Percentiles rank a stretch among this genome's conserved stretches.
phyloP scores from a whole-genome alignment of 2,113 vertebrate genomes.

The Podilymbus podiceps region DNA sequence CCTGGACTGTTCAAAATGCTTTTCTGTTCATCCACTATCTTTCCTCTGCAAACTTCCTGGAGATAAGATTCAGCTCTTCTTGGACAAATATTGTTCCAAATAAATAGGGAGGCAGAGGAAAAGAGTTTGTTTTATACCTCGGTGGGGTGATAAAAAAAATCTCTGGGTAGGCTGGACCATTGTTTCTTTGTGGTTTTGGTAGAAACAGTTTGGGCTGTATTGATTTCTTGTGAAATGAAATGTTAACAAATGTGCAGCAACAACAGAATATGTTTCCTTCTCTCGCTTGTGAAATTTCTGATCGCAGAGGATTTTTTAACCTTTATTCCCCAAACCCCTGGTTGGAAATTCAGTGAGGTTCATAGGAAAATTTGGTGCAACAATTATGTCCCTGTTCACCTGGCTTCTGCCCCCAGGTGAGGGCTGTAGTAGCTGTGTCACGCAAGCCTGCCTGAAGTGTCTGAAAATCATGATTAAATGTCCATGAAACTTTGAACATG shows the following conservation, averaged over 20 bases:
- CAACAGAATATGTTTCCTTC: background rate
- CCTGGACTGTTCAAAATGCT: background rate
- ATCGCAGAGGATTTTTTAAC: background rate
- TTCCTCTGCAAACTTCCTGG: background rate
- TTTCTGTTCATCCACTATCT: background rate
- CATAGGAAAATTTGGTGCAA: background rate
- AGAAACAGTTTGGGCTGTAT: background rate
- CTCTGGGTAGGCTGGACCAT: background rate
- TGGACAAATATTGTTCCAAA: constrained; percentile 14
- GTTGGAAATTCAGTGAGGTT: background rate
- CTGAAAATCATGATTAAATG: background rate
- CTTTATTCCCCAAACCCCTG: background rate
- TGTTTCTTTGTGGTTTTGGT: background rate
- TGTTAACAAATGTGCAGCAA: background rate
- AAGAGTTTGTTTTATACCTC: constrained; percentile 1
- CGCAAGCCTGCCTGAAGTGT: background rate
- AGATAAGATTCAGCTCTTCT: background rate
- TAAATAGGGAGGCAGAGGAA: background rate
- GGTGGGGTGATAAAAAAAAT: background rate
- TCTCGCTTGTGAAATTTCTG: background rate
- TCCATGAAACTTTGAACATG: background rate
- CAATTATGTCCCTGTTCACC: background rate
- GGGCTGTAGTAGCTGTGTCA: background rate
- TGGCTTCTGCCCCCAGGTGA: background rate
- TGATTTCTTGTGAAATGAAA: constrained; percentile 17